Conservation (phyloP, 2,888 invertebrate genomes). For the Atrina japonica region DNA sequence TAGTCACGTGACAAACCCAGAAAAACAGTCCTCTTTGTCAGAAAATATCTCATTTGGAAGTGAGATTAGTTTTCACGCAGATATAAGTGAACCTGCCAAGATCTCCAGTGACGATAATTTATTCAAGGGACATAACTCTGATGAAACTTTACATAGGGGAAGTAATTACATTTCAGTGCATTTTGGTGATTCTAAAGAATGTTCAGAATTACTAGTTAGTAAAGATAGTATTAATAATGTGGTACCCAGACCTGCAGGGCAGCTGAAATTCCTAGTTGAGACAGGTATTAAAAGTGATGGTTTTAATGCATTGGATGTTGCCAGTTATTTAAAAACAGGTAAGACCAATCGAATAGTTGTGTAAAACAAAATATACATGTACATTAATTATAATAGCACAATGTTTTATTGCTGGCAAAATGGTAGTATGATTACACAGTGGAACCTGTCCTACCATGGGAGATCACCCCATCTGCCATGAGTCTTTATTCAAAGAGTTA, state of each 20-base stretch:
- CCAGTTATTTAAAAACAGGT: conserved; percentile 13
- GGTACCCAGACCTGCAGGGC: conserved; percentile 1
- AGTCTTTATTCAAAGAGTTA: too few relatives aligned
- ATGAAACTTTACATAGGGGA: conserved; percentile 3
- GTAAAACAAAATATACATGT: too few relatives aligned
- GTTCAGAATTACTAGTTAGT: too few relatives aligned
- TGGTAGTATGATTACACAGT: too few relatives aligned
- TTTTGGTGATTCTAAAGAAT: conserved; percentile 49
- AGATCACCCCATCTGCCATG: too few relatives aligned
- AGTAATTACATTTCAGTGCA: conserved; percentile 44
- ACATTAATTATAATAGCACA: too few relatives aligned
- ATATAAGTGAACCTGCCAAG: conserved; percentile 11
- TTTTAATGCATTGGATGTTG: conserved; percentile 16
- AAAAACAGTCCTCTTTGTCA: background rate
- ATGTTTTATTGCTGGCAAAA: too few relatives aligned
- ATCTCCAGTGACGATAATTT: conserved; percentile 22
- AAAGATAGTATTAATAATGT: too few relatives aligned
- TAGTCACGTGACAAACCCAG: background rate
- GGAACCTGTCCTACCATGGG: too few relatives aligned
- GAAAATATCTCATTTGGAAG: conserved; percentile 11
- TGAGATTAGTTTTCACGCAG: conserved; percentile 9
- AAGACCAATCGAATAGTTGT: too few relatives aligned
- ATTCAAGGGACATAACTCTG: conserved; percentile 7
- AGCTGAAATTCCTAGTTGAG: conserved; percentile 4
- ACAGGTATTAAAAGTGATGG: conserved; percentile 1